Percentiles rank a stretch among this genome's conserved stretches.
Evolutionary conservation across 2,113 vertebrate genomes (phyloP).

Genomic region (Melanerpes formicivorus): DNA sequence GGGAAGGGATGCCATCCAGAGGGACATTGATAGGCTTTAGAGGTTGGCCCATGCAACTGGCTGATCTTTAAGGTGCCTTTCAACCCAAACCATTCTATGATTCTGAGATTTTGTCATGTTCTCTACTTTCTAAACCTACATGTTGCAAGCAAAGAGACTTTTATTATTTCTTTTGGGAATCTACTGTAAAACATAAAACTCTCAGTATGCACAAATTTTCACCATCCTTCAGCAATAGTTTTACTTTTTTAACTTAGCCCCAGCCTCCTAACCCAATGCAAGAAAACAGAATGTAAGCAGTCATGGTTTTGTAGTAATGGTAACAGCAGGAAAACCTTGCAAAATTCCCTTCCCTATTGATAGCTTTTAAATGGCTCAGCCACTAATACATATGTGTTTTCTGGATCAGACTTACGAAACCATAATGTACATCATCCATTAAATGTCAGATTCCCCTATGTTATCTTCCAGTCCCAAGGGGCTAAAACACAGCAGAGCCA

Average conservation of each 20-base stretch:
- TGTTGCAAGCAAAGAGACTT: neutral
- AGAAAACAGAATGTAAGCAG: neutral
- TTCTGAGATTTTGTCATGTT: neutral
- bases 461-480: neutral
- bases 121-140: neutral
- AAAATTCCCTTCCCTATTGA: neutral
- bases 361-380: neutral
- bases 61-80: no score
- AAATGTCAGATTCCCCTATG: neutral
- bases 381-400: neutral
- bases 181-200: neutral
- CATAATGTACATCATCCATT: neutral
- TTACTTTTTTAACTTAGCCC: neutral
- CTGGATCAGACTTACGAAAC: neutral
- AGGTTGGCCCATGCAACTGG: no score
- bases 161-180: neutral
- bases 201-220: neutral
- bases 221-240: neutral
- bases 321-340: neutral
- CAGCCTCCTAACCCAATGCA: neutral
- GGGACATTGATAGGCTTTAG: no score
- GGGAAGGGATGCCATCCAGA: no score
- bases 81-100: no score
- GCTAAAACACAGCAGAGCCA: constrained; percentile 10
- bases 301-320: rapidly evolving